A percentile compares a stretch with the other conserved stretches of the same genome.
Evolutionary conservation across 2,113 vertebrate genomes (phyloP).

Genomic region (Limnothrissa miodon): DNA sequence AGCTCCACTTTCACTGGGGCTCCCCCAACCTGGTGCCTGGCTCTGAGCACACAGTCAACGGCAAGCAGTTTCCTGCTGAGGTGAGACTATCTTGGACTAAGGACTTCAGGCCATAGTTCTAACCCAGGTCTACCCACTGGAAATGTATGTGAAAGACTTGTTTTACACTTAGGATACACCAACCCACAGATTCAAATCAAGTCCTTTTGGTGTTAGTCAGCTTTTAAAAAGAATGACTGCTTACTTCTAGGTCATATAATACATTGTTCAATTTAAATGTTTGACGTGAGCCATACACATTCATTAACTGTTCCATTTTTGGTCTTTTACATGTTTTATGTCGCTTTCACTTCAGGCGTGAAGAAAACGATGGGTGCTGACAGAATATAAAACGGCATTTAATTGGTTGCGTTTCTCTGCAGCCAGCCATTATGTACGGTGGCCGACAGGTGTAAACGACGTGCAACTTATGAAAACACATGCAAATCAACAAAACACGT

Average conservation of each 20-base stretch:
- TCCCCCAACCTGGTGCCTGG: slow-evolving; percentile 70
- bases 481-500: no score
- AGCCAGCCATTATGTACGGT: background rate
- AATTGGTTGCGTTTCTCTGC: background rate
- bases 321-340: background rate
- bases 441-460: no score
- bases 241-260: no score
- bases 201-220: no score
- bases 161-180: background rate
- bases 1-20: slow-evolving; percentile 96
- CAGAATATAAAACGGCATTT: background rate
- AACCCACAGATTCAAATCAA: no score
- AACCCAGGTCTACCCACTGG: background rate
- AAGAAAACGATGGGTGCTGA: background rate
- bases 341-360: background rate
- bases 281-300: background rate
- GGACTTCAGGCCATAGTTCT: background rate
- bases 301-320: background rate
- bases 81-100: slow-evolving; percentile 63
- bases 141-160: background rate
- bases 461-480: no score
- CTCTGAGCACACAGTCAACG: slow-evolving; percentile 84
- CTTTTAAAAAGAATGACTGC: no score
- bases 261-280: background rate
- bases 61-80: slow-evolving; percentile 86